phyloP scores from a whole-genome alignment of 2,797 vertebrate genomes.

The Scolopax rusticola region DNA sequence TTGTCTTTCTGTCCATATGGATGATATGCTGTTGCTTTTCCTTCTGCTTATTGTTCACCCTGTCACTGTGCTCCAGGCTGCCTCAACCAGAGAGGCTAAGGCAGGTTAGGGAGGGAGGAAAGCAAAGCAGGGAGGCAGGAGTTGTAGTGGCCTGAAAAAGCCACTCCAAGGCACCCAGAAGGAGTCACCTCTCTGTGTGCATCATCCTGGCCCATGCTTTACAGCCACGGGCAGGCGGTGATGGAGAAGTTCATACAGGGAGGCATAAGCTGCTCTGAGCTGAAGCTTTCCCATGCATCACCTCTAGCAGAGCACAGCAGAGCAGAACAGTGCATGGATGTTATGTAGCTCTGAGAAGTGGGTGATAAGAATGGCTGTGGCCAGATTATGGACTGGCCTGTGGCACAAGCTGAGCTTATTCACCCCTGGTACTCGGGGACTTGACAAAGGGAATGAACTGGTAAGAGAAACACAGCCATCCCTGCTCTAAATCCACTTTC shows the following conservation, averaged over 20 bases:
- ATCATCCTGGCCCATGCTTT: neutral
- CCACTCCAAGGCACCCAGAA: neutral
- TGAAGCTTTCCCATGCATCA: neutral
- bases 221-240: neutral
- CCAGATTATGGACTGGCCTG: neutral
- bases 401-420: neutral
- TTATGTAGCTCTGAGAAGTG: neutral
- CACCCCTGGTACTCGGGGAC: neutral
- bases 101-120: neutral
- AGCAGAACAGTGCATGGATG: neutral
- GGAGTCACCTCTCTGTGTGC: accelerated
- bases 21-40: neutral
- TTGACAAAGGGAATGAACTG: neutral
- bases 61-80: neutral
- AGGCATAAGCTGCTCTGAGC: neutral
- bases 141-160: neutral
- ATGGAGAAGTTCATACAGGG: neutral
- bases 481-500: neutral
- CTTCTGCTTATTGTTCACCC: neutral
- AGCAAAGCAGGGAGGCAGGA: neutral
- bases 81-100: neutral
- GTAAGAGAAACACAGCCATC: neutral
- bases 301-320: neutral
- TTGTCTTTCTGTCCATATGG: neutral
- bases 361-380: neutral